Percentiles rank a stretch among this genome's conserved stretches.
phyloP scores from a whole-genome alignment of 2,888 invertebrate genomes.

The Calameuta filiformis region DNA sequence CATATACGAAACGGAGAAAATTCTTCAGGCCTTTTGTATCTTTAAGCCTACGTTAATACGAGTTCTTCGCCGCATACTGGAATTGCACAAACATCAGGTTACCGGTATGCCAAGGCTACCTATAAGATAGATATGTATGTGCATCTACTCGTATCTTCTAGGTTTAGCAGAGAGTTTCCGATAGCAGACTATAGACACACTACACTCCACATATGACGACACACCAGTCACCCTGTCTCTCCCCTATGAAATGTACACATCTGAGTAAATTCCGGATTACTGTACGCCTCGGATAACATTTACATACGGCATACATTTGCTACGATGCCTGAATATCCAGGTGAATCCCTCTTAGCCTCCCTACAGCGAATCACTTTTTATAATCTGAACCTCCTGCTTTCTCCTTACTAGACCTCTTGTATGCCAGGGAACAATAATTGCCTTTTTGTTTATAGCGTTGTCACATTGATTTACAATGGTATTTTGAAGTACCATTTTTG shows the following conservation, averaged over 20 bases:
- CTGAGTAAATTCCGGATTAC: slow-evolving; percentile 59
- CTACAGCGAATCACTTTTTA: neutral
- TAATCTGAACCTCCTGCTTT: neutral
- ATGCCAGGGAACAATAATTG: too few relatives aligned
- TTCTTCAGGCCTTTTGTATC: neutral
- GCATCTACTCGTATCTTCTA: neutral
- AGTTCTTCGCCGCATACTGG: neutral
- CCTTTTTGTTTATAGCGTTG: too few relatives aligned
- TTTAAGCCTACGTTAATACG: neutral
- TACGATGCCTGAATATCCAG: neutral
- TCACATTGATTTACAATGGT: too few relatives aligned
- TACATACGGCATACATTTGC: slow-evolving; percentile 58
- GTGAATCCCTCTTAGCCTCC: neutral
- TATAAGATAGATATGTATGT: neutral
- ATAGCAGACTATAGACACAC: neutral
- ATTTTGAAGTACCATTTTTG: too few relatives aligned
- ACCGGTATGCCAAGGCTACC: neutral
- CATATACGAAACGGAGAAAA: neutral
- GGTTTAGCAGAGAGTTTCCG: neutral
- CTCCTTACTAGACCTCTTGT: neutral
- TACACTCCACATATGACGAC: neutral
- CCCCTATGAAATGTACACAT: slow-evolving; percentile 42
- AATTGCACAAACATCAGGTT: neutral
- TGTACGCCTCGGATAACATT: slow-evolving; percentile 54
- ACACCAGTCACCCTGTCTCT: neutral